Evolutionary conservation across 1,140 invertebrate genomes (phyloP).

Genomic region (Zaprionus inermis): DNA sequence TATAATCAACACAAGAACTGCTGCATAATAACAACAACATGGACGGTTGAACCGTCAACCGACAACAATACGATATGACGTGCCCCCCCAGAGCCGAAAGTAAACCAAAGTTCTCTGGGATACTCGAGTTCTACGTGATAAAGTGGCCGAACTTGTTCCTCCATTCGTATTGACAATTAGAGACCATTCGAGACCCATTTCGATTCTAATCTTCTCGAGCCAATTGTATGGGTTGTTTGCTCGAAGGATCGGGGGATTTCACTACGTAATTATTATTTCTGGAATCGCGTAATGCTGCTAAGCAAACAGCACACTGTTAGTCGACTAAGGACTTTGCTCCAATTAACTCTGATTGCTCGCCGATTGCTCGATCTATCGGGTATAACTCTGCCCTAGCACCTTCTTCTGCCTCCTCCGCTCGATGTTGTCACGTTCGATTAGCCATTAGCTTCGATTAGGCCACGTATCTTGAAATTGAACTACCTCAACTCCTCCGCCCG

Average conservation of each 20-base stretch:
- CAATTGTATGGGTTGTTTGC: constrained; percentile 32
- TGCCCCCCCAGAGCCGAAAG: constrained; percentile 30
- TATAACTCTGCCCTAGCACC: constrained; percentile 10
- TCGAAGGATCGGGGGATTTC: not conserved
- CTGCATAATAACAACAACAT: constrained; percentile 74
- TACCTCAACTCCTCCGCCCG: not conserved
- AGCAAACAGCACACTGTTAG: constrained; percentile 3
- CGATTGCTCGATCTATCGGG: constrained; percentile 22
- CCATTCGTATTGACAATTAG: constrained; percentile 25
- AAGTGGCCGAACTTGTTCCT: constrained; percentile 65
- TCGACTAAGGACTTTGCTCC: constrained; percentile 31
- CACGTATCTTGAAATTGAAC: constrained; percentile 38
- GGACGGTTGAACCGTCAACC: constrained; percentile 33
- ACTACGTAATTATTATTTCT: constrained; percentile 32
- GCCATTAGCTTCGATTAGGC: constrained; percentile 51
- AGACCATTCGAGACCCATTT: constrained; percentile 23
- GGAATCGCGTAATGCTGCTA: constrained; percentile 1
- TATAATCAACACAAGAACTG: constrained; percentile 69
- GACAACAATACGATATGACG: constrained; percentile 53
- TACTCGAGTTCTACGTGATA: constrained; percentile 74
- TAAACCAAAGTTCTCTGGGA: constrained; percentile 38
- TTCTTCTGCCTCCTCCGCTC: not conserved
- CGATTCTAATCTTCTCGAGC: constrained; percentile 40
- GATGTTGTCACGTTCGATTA: constrained; percentile 43
- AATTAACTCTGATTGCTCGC: constrained; percentile 40